These are phyloP conservation scores for Pteromalus puparum DNA, from an alignment of 1,140 invertebrate species.

Conservation along the genomic window DNA sequence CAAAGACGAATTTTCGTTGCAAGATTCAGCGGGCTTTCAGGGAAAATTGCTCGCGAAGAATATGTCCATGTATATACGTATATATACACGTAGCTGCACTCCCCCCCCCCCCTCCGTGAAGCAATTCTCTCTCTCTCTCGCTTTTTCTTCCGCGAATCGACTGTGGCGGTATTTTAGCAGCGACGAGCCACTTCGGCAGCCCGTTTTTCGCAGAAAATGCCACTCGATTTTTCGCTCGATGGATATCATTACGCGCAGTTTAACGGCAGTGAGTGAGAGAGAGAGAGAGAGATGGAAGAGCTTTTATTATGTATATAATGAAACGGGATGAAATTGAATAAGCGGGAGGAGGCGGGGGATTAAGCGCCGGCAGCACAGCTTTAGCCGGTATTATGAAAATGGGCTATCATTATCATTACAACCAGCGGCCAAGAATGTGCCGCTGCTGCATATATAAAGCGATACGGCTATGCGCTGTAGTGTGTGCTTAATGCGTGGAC, in stretches of 20 bases:
- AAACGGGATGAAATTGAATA: background rate
- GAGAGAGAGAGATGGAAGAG: background rate
- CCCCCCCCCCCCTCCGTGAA: too few species aligned
- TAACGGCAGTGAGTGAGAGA: background rate
- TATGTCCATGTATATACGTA: background rate
- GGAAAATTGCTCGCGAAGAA: conserved; percentile 26
- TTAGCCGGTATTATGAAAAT: background rate
- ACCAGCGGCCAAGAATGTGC: background rate
- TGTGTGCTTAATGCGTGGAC: background rate
- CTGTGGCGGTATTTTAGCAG: background rate
- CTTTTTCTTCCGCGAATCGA: background rate
- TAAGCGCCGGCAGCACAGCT: background rate
- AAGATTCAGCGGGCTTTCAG: conserved; percentile 19
- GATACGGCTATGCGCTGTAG: too few species aligned
- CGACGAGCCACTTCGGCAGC: background rate
- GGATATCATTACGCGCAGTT: background rate
- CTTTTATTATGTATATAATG: conserved; percentile 5
- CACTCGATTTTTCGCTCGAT: background rate
- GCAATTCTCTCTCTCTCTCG: too few species aligned
- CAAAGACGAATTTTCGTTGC: conserved; percentile 24
- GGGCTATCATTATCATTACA: background rate
- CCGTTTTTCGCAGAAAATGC: background rate
- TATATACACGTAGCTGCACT: too few species aligned
- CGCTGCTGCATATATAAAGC: too few species aligned
- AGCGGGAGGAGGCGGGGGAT: background rate